phyloP scores from a whole-genome alignment of 1,140 invertebrate species.

The Chlorops oryzae region DNA sequence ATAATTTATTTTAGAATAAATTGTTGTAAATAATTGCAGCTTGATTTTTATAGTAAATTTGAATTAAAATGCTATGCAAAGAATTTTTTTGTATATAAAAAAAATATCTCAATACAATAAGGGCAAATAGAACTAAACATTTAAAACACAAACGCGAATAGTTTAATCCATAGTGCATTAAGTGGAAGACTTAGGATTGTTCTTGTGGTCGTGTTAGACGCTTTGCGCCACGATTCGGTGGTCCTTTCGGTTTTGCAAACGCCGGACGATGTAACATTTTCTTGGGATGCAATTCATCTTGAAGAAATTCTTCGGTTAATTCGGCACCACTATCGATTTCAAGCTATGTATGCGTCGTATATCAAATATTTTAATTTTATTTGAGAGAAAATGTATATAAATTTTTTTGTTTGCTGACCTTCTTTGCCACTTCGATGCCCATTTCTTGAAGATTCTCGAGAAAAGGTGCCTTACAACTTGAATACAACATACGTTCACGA shows the following conservation, averaged over 20 bases:
- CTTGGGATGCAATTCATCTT: constrained; percentile 92
- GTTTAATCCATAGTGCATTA: too few species aligned
- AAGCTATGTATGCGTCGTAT: constrained; percentile 59
- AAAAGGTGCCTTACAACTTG: constrained; percentile 88
- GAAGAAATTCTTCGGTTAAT: constrained; percentile 80
- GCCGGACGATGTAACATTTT: constrained; percentile 82
- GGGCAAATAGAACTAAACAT: too few species aligned
- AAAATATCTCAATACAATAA: too few species aligned
- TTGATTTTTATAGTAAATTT: too few species aligned
- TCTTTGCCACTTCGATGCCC: constrained; percentile 71
- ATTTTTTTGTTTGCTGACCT: constrained; percentile 56
- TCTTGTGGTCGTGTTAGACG: constrained; percentile 60
- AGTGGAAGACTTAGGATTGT: constrained; percentile 10
- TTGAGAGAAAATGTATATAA: constrained; percentile 5
- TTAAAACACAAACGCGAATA: too few species aligned
- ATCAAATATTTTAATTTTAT: constrained; percentile 3
- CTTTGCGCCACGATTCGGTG: constrained; percentile 84
- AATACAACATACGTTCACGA: constrained; percentile 96
- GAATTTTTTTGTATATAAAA: too few species aligned
- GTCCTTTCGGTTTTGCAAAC: constrained; percentile 93
- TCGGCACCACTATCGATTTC: constrained; percentile 87
- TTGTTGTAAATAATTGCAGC: too few species aligned
- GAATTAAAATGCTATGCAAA: too few species aligned
- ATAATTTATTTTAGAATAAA: constrained; percentile 38
- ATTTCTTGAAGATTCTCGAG: constrained; percentile 72